Conservation (phyloP, 1,140 invertebrate genomes). For the Listronotus bonariensis region DNA sequence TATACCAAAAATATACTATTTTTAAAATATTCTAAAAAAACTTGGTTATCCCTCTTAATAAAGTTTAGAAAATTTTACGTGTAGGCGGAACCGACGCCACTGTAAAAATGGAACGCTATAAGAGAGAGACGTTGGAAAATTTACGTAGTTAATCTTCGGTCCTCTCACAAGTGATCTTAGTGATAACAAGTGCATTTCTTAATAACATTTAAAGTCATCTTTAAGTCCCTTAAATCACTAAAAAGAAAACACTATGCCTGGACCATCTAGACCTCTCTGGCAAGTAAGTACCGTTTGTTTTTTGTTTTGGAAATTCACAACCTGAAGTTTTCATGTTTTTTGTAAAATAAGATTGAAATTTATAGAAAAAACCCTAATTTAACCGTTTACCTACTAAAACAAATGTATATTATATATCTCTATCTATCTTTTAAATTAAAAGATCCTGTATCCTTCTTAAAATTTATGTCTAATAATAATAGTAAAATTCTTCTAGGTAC, state of each 20-base stretch:
- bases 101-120: constrained; percentile 49
- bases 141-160: constrained; percentile 46
- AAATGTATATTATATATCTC: no score
- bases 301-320: no score
- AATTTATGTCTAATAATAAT: no score
- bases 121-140: constrained; percentile 43
- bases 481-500: no score
- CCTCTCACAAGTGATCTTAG: constrained; percentile 31
- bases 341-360: no score
- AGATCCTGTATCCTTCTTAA: no score
- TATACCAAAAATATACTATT: neutral
- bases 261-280: constrained; percentile 54
- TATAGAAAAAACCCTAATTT: no score
- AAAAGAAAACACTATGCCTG: constrained; percentile 48
- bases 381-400: no score
- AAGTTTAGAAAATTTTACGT: constrained; percentile 14
- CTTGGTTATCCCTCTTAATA: constrained; percentile 19
- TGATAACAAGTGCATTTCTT: constrained; percentile 29
- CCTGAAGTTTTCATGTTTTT: no score
- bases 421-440: no score
- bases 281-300: constrained; percentile 46
- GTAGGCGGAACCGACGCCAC: constrained; percentile 45
- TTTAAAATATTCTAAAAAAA: constrained; percentile 6
- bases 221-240: constrained; percentile 18
- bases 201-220: constrained; percentile 27